Percentiles rank a stretch among this genome's conserved stretches.
Evolutionary conservation across 2,113 vertebrate genomes (phyloP).

Genomic region (Leptosomus discolor): DNA sequence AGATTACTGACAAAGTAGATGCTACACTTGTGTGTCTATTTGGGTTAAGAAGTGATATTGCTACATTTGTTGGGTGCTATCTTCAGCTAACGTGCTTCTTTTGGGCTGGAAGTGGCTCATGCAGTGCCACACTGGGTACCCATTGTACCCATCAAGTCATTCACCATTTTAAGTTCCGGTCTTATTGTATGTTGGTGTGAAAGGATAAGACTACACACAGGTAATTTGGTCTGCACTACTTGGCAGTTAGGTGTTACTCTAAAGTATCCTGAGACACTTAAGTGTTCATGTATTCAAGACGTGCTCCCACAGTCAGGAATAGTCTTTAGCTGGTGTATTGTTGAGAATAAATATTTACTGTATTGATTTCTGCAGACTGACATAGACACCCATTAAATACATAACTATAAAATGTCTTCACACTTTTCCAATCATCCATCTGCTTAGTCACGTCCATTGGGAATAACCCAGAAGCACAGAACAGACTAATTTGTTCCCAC

Average conservation of each 20-base stretch:
- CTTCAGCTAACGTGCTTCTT: background rate
- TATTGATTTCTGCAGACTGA: background rate
- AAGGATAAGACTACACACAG: background rate
- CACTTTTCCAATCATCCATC: background rate
- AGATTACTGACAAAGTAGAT: background rate
- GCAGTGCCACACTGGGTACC: background rate
- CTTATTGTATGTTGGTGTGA: background rate
- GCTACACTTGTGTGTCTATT: background rate
- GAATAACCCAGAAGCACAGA: background rate
- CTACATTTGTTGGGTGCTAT: accelerated
- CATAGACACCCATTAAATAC: background rate
- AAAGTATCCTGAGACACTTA: background rate
- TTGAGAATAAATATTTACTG: background rate
- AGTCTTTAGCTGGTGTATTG: background rate
- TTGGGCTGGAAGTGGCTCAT: background rate
- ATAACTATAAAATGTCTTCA: background rate
- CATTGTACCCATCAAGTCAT: background rate
- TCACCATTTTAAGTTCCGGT: background rate
- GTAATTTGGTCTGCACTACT: background rate
- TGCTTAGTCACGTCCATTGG: background rate
- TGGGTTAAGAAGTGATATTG: background rate
- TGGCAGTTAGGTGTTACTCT: background rate
- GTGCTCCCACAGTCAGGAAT: background rate
- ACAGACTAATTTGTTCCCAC: background rate
- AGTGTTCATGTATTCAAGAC: background rate